Evolutionary conservation across 1,140 invertebrate genomes (phyloP).

Genomic region (Caenorhabditis remanei): DNA sequence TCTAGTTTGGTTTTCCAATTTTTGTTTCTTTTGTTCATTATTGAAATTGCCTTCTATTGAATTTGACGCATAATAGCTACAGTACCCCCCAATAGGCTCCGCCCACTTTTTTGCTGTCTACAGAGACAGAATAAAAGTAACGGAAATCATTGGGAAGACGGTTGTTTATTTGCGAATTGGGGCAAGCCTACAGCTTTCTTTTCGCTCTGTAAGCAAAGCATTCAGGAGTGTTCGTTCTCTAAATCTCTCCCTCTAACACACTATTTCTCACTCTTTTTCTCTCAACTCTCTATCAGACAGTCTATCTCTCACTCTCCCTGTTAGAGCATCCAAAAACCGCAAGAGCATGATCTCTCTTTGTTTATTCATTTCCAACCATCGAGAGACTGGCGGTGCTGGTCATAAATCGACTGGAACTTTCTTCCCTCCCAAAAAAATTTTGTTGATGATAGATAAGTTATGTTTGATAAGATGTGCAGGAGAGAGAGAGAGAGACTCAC

Average conservation of each 20-base stretch:
- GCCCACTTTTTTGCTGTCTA: neutral
- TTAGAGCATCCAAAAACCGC: neutral
- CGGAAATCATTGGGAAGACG: slow-evolving; percentile 2
- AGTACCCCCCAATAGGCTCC: neutral
- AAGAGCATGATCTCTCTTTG: slow-evolving; percentile 7
- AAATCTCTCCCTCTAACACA: neutral
- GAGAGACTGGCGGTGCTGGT: slow-evolving; percentile 38
- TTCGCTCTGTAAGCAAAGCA: neutral
- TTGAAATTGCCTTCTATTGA: neutral
- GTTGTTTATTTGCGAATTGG: slow-evolving; percentile 35
- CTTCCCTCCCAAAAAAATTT: neutral
- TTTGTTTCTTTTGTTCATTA: neutral
- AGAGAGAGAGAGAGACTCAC: neutral
- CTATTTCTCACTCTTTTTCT: neutral
- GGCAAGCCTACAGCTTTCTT: neutral
- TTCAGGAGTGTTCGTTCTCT: neutral
- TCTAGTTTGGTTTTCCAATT: slow-evolving; percentile 3
- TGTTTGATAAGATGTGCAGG: slow-evolving; percentile 16
- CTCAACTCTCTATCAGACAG: neutral
- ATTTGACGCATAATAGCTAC: neutral
- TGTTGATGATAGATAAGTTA: neutral
- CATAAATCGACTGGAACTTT: slow-evolving; percentile 33
- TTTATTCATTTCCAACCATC: neutral
- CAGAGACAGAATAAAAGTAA: slow-evolving; percentile 7
- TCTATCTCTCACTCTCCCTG: neutral